Conservation (phyloP, 30 jellyfish, hydroid and myxozoan genomes). For the Clytia hemisphaerica region DNA sequence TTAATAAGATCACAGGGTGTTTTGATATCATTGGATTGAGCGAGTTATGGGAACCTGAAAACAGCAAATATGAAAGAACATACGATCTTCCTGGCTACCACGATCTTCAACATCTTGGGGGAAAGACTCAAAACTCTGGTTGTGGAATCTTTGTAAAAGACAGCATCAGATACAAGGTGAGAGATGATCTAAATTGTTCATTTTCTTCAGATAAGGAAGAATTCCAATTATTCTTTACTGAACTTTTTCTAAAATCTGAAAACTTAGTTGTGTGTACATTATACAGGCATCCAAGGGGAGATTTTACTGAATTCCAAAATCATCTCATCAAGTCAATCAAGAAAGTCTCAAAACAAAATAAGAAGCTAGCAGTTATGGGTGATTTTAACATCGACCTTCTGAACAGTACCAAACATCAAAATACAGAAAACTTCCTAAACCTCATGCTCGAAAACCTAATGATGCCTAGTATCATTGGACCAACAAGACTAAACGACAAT, state of each 20-base stretch:
- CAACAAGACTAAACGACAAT: constrained; percentile 36
- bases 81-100: constrained; percentile 19
- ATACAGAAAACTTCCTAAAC: constrained; percentile 10
- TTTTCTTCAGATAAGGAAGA: constrained; percentile 1
- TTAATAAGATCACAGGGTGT: no score
- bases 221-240: constrained; percentile 14
- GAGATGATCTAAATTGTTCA: constrained; percentile 26
- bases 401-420: constrained; percentile 23
- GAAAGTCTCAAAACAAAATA: not conserved
- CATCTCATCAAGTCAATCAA: constrained; percentile 13
- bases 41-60: constrained; percentile 26
- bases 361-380: constrained; percentile 17
- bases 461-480: constrained; percentile 30
- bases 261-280: constrained; percentile 20
- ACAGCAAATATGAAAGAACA: not conserved
- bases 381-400: constrained; percentile 31
- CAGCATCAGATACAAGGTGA: constrained; percentile 1
- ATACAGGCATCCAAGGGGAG: constrained; percentile 34
- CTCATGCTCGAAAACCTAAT: constrained; percentile 9
- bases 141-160: constrained; percentile 30
- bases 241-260: not conserved
- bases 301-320: constrained; percentile 4
- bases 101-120: not conserved
- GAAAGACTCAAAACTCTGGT: constrained; percentile 34
- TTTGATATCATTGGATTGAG: constrained; percentile 26